Evolutionary conservation across 2,888 invertebrate genomes (phyloP).

Genomic region (Orthosia cruda): DNA sequence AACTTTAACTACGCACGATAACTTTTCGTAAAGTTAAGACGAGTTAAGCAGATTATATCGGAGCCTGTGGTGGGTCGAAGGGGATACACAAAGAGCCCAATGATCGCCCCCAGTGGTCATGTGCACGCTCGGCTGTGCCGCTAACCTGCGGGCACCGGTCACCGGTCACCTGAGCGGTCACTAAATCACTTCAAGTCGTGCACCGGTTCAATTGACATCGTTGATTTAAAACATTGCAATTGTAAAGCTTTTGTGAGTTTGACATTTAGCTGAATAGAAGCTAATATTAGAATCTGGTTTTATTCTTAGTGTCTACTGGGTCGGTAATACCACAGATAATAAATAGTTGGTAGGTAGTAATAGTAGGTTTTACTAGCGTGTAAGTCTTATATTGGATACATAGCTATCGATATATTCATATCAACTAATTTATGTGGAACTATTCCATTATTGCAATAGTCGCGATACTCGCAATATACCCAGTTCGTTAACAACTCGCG

Average conservation of each 20-base stretch:
- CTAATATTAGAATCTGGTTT: too few species aligned
- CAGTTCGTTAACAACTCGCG: neutral
- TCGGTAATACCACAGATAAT: neutral
- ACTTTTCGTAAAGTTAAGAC: conserved; percentile 49
- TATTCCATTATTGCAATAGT: neutral
- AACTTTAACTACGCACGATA: conserved; percentile 29
- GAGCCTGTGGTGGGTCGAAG: neutral
- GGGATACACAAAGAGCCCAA: conserved; percentile 10
- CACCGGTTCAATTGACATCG: neutral
- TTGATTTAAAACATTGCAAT: conserved; percentile 21
- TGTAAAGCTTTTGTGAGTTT: neutral
- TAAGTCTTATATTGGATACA: too few species aligned
- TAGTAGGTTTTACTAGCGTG: too few species aligned
- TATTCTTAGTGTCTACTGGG: neutral
- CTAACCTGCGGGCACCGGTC: neutral
- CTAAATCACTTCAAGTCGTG: conserved; percentile 6
- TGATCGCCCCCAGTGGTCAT: conserved; percentile 2
- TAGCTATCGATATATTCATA: too few species aligned
- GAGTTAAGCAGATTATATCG: conserved; percentile 31
- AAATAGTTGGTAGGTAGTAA: too few species aligned
- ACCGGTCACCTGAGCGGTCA: neutral
- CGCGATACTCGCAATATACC: too few species aligned
- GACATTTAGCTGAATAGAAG: too few species aligned
- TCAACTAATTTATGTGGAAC: too few species aligned
- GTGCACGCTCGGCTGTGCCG: neutral